A percentile compares a stretch with the other conserved stretches of the same genome.
Evolutionary conservation across 2,797 vertebrate genomes (phyloP).

Genomic region (Rhyacichthys aspro): DNA sequence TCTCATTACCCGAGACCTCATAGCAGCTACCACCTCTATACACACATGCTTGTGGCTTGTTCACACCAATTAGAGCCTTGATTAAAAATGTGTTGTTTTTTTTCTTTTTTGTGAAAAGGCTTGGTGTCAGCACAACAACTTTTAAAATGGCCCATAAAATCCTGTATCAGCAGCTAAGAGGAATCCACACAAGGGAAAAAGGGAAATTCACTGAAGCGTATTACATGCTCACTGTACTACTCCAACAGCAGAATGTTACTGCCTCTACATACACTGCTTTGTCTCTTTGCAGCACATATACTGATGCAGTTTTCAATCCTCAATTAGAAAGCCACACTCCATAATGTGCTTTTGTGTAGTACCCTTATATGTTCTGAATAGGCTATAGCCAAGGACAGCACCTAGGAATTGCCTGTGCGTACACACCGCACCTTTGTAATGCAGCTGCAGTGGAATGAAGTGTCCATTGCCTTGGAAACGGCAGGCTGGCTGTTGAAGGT

Average conservation of each 20-base stretch:
- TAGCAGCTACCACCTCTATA: slow-evolving; percentile 31
- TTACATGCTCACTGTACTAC: slow-evolving; percentile 36
- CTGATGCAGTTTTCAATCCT: slow-evolving; percentile 25
- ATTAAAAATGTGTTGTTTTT: slow-evolving; percentile 50
- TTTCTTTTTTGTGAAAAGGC: slow-evolving; percentile 62
- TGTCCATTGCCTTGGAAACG: slow-evolving; percentile 75
- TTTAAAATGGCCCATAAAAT: slow-evolving; percentile 60
- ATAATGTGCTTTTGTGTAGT: slow-evolving; percentile 17
- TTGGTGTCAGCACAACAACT: slow-evolving; percentile 59
- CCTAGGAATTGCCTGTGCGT: slow-evolving; percentile 19
- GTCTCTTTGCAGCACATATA: slow-evolving; percentile 24
- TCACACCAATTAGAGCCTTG: slow-evolving; percentile 67
- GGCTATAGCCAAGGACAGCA: slow-evolving; percentile 13
- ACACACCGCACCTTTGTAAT: slow-evolving; percentile 42
- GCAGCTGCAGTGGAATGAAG: slow-evolving; percentile 65
- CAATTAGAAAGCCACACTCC: slow-evolving; percentile 12
- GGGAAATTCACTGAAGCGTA: slow-evolving; percentile 31
- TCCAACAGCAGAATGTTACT: slow-evolving; percentile 23
- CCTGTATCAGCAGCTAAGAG: slow-evolving; percentile 61
- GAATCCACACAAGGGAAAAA: slow-evolving; percentile 13
- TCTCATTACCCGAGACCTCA: slow-evolving; percentile 65
- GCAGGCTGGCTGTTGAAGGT: slow-evolving; percentile 56
- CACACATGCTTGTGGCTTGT: slow-evolving; percentile 34
- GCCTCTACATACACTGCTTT: slow-evolving; percentile 8
- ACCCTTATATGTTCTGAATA: slow-evolving; percentile 24